Evolutionary conservation across 2,888 invertebrate genomes (phyloP), one percentile per base, ranked within the genome.

Genomic region (Heliconius charithonia): DNA sequence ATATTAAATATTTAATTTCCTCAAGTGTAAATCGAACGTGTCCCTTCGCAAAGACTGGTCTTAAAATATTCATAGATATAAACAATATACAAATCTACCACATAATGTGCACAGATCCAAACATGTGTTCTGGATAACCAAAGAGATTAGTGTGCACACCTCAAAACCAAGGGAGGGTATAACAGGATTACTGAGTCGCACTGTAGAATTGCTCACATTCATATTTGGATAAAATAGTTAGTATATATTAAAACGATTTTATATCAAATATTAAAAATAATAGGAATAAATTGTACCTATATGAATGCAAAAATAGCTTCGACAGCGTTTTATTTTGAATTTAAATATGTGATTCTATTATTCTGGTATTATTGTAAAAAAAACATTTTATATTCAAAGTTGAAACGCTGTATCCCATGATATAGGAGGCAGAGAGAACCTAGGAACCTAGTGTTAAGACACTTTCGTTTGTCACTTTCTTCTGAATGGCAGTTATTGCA

Each of bases 121-220:
- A 86, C 89, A 90, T 91, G 88, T 88, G 87, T 85, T 85, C 85
- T 85, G 87, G 88, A 88, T 87, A 87, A 86, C 84, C 84, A 83
- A 83, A 82, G 84, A 86, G 88, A 89, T 90, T 87, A 87, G 83
- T 85, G 85, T 84, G 83, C 84, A 84, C 85, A 85, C 83, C 85
- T 86, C 84, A 79, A 76, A 82, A 83, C 82, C 81, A 80, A 80
- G 83, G 83, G 83, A 66, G 80, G 83, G 80, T 84, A 82, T 85
- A 85, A 85, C 86, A 84, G 85, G 85, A 85, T 86, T 85, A 84
- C 79, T 37, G 29, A 62, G 59, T 27, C 25, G 77, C 71, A 66
- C 65, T 56, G 73, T 62, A 72, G 70, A 62, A 63, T 71, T 56
- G n/a, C 56, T 72, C 65, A 59, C 73, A 59, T 74, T 62, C 69